Conservation (phyloP, 2,797 vertebrate genomes). For the Ara ararauna region DNA sequence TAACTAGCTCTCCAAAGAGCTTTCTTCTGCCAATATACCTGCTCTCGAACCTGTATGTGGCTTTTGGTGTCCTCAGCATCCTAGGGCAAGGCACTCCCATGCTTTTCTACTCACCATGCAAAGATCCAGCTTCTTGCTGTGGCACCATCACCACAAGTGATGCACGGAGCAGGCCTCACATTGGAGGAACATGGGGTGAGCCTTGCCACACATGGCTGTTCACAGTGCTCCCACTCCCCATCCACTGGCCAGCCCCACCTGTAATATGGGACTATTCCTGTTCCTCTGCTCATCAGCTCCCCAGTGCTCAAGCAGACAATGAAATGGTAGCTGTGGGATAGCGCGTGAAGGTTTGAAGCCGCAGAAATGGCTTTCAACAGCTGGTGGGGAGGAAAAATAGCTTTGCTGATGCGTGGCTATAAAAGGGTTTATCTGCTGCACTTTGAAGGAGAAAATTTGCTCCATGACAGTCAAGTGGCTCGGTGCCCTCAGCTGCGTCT, state of each 20-base stretch:
- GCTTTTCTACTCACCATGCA: fast-evolving
- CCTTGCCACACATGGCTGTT: neutral
- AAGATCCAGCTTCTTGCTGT: neutral
- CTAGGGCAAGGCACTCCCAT: neutral
- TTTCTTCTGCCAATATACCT: neutral
- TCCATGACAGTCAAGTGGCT: conserved; percentile 18
- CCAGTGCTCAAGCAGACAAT: neutral
- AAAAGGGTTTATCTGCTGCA: conserved; percentile 16
- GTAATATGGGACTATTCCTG: fast-evolving
- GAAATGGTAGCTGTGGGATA: neutral
- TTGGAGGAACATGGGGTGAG: fast-evolving
- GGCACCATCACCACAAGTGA: fast-evolving
- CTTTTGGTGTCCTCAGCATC: neutral
- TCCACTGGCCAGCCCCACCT: neutral
- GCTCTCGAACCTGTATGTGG: neutral
- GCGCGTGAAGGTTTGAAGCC: neutral
- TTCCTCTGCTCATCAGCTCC: neutral
- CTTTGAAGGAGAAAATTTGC: conserved; percentile 42
- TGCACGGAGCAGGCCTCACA: fast-evolving
- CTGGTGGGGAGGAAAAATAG: neutral
- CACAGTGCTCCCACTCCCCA: neutral
- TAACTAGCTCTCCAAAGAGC: neutral
- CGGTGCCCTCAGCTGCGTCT: neutral
- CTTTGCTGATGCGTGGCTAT: neutral
- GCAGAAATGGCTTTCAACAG: neutral